Evolutionary conservation across 2,113 vertebrate genomes (phyloP), one percentile per base, ranked within the genome.

Genomic region (Chloroceryle aenea): DNA sequence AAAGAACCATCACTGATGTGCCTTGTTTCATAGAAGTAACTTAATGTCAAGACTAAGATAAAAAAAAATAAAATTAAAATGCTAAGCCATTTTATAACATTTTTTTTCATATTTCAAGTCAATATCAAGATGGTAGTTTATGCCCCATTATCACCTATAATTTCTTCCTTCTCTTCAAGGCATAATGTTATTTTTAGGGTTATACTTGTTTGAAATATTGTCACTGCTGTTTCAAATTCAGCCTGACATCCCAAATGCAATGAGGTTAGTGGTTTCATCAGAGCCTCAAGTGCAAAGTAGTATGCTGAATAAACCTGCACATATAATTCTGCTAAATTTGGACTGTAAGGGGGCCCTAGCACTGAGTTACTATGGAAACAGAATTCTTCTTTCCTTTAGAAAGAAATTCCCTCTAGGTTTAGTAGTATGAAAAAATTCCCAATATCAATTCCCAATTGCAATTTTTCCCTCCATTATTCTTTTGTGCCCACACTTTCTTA

Each of bases 331-430:
- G 90, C 97, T 98, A 98, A 98, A 98, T 98, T 97, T 98, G 97
- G 95, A 93, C 93, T 97, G 45, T 91, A 97, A 97, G 91, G 96
- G 93, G 93, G 95, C 96, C 83, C 91, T 96, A 96, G 72, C 52
- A 78, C 94, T 76, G 91, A 93, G 98, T 98, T 98, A 92, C 98
- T 97, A 98, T 98, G 97, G 98, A 96, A 98, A 98, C 97, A 83
- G 93, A 89, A 77, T 95, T 97, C 89, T 97, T 96, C 94, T 97
- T 97, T 97, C 96, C 97, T 96, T 93, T 91, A 69, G 91, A 96
- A 97, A 90, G 61, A 94, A 85, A 95, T 97, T 98, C 98, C 95
- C 95, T 95, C 83, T 97, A 97, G 89, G 93, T 96, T 96, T 93
- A 85, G 59, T 74, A 80, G 66, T 93, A 59, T 97, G 72, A 87